These are phyloP conservation scores for Drosophila truncata DNA, from an alignment of 1,140 invertebrate genomes.

Conservation along the genomic window DNA sequence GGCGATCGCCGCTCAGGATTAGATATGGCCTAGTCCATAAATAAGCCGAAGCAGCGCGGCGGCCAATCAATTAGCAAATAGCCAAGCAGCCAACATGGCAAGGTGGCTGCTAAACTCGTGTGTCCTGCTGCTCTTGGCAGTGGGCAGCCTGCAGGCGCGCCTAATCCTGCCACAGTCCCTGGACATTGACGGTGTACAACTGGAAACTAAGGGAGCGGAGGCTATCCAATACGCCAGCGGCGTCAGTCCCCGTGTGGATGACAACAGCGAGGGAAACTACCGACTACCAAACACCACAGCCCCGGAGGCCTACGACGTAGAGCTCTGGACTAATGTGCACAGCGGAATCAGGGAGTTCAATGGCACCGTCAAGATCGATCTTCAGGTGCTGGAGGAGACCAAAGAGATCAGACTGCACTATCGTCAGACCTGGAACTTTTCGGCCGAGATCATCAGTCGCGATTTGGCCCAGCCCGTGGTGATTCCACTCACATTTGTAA, in stretches of 20 bases:
- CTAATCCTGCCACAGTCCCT: constrained; percentile 18
- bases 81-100: constrained; percentile 92
- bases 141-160: constrained; percentile 45
- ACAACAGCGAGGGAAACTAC: constrained; percentile 81
- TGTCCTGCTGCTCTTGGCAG: constrained; percentile 49
- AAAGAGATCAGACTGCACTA: constrained; percentile 86
- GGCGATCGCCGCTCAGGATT: constrained; percentile 36
- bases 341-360: constrained; percentile 86
- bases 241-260: constrained; percentile 44
- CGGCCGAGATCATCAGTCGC: constrained; percentile 51
- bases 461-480: constrained; percentile 3
- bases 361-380: constrained; percentile 87
- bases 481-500: constrained; percentile 12
- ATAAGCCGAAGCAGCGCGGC: constrained; percentile 31
- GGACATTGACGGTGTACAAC: constrained; percentile 41
- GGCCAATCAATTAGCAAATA: constrained; percentile 78
- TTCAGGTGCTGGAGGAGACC: constrained; percentile 78
- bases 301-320: constrained; percentile 89
- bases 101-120: constrained; percentile 38
- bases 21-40: constrained; percentile 61
- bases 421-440: constrained; percentile 57
- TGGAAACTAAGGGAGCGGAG: constrained; percentile 56
- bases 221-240: background rate
- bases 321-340: constrained; percentile 88
- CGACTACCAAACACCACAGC: constrained; percentile 87